A percentile compares a stretch with the other conserved stretches of the same genome.
Evolutionary conservation across 2,888 invertebrate species (phyloP).

Genomic region (Drosophila nr. medialis): DNA sequence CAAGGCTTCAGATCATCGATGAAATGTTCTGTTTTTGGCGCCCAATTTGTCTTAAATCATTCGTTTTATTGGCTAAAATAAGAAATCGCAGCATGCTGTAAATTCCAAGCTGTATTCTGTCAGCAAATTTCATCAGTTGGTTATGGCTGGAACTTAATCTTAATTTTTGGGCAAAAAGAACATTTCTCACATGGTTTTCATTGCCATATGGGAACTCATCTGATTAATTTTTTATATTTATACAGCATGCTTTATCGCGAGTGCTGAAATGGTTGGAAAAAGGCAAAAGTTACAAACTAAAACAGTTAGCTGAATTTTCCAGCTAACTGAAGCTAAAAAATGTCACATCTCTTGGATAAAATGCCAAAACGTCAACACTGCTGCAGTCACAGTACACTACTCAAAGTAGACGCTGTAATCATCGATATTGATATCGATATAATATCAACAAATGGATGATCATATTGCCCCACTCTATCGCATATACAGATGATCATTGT

Average conservation of each 20-base stretch:
- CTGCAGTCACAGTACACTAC: neutral
- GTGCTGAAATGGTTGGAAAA: neutral
- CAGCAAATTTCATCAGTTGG: neutral
- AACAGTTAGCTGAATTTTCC: neutral
- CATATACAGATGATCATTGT: conserved; percentile 56
- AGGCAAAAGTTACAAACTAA: neutral
- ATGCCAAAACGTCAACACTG: neutral
- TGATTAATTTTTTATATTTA: neutral
- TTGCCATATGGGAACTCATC: neutral
- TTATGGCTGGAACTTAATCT: neutral
- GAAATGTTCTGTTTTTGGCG: neutral
- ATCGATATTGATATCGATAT: conserved; percentile 49
- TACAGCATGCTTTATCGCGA: neutral
- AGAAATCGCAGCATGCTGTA: neutral
- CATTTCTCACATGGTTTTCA: neutral
- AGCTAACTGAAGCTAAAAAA: neutral
- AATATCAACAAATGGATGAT: conserved; percentile 54
- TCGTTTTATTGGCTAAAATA: neutral
- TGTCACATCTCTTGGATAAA: neutral
- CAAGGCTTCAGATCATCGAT: neutral
- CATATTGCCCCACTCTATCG: conserved; percentile 46
- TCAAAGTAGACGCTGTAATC: conserved; percentile 12
- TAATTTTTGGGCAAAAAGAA: neutral
- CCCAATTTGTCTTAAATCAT: neutral
- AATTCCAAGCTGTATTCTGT: neutral